Base-by-base conservation (phyloP, 2,888 invertebrate genomes). In the Chorisops tibialis region DNA sequence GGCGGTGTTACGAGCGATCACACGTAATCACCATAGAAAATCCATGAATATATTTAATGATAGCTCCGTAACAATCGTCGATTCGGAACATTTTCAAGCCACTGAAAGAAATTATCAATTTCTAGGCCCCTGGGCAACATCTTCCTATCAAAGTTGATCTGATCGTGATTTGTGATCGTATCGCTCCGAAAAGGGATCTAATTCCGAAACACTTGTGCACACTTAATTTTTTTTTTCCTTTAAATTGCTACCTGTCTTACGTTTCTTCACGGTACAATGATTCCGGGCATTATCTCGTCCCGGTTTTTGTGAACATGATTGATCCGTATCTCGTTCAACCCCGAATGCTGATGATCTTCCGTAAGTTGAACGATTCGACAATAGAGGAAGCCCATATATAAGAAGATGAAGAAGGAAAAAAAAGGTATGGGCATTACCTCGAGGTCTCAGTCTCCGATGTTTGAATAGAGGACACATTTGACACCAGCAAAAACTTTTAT, bases 191-290 rank as follows among this genome's bases (percentile, higher is more conserved):
- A 50, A 58, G 52, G 58, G 50, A 58, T 61, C 56, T 63, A 61
- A 63, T 52, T 61, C 61, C 61, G 52, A 63, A 63, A 63, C 63
- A 63, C 63, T 63, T 63, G 63, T 56, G 63, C 59, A 63, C 58
- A 61, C 54, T 38, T 52, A n/a, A 60, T 63, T 39, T 59, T 21
- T 48, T 56, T 30, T 9, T 30, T 30, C 30, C 35, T 35, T 54
- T 50, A 63, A 63, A 63, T 49, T 61, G 63, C 63, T 63, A 63
- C 63, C 63, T 63, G 63, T 63, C 63, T 63, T 63, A 61, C 59
- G 19, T 60, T 30, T 63, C 49, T 54, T 56, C 59, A 59, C 51
- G 62, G 51, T 56, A 59, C 58, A 49, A 51, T 50, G 21, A n/a
- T 51, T 52, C 52, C 50, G 49, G 59, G 47, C 63, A 63, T 51